Percentiles rank a stretch among this genome's conserved stretches.
Evolutionary conservation across 37 sponge, comb jelly and placozoan genomes (phyloP).

Genomic region (Ianthella basta): DNA sequence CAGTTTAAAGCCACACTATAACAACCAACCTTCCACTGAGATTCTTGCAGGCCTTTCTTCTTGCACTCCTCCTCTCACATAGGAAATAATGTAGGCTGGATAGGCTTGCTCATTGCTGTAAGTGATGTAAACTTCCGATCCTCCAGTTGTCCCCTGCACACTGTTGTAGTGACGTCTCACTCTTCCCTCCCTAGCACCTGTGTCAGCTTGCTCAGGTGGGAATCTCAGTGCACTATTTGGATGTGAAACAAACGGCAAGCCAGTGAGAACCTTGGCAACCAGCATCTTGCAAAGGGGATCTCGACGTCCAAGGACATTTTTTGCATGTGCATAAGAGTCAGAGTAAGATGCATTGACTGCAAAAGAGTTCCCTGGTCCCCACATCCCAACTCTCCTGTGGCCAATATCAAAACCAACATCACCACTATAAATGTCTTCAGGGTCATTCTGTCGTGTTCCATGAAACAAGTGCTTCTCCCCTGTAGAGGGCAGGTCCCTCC

Average conservation of each 20-base stretch:
- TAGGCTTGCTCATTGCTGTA: constrained; percentile 71
- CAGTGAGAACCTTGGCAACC: constrained; percentile 68
- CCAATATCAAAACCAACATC: constrained; percentile 68
- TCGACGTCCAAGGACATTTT: background rate
- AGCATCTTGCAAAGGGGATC: constrained; percentile 35
- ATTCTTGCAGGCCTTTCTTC: no score
- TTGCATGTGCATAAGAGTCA: constrained; percentile 41
- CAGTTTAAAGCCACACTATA: no score
- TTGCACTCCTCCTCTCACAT: background rate
- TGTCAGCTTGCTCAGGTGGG: constrained; percentile 31
- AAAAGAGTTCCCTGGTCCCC: constrained; percentile 80
- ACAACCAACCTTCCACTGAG: no score
- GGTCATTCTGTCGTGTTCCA: constrained; percentile 54
- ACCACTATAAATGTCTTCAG: constrained; percentile 53
- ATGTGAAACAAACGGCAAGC: background rate
- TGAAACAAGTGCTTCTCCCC: constrained; percentile 54
- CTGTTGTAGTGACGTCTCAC: constrained; percentile 56
- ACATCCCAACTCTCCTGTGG: constrained; percentile 56
- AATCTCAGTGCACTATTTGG: constrained; percentile 24
- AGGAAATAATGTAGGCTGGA: constrained; percentile 67
- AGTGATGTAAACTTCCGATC: constrained; percentile 66
- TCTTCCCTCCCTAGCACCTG: background rate
- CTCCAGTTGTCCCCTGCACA: constrained; percentile 57
- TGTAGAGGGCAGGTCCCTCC: background rate
- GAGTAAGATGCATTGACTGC: constrained; percentile 73